Evolutionary conservation across 2,113 vertebrate genomes (phyloP).

Genomic region (Atractosteus spatula): DNA sequence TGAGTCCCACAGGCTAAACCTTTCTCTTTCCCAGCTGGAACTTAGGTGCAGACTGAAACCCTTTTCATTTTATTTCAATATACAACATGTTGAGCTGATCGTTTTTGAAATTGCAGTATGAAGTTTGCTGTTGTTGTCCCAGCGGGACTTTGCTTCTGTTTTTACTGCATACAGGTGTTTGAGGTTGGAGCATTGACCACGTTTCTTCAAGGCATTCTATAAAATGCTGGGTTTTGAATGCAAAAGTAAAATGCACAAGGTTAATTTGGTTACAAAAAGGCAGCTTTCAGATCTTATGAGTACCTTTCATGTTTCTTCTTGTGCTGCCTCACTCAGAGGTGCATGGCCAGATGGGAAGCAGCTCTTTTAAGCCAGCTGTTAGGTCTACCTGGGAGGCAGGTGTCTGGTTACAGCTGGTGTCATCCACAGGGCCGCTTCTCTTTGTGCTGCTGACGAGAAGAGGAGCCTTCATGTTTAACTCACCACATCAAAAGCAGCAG

Average conservation of each 20-base stretch:
- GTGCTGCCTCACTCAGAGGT: background rate
- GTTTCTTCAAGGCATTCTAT: too few relatives aligned
- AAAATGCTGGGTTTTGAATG: background rate
- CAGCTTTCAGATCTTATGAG: background rate
- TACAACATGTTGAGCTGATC: too few relatives aligned
- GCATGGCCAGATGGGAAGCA: constrained; percentile 2
- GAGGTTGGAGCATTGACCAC: too few relatives aligned
- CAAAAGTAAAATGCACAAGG: background rate
- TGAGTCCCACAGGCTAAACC: too few relatives aligned
- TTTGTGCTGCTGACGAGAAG: background rate
- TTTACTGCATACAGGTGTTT: too few relatives aligned
- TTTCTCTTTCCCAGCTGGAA: too few relatives aligned
- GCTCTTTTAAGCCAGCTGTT: constrained; percentile 6
- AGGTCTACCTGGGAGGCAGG: constrained; percentile 10
- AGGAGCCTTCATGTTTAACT: background rate
- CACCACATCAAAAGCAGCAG: constrained; percentile 12
- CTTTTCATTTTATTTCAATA: too few relatives aligned
- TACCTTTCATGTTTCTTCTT: constrained; percentile 4
- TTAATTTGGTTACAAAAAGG: background rate
- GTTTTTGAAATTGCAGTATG: too few relatives aligned
- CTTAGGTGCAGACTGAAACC: too few relatives aligned
- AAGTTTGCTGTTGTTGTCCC: too few relatives aligned
- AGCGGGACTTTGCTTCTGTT: too few relatives aligned
- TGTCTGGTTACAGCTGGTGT: constrained; percentile 5
- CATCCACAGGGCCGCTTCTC: background rate